A percentile compares a stretch with the other conserved stretches of the same genome.
Evolutionary conservation across 2,888 invertebrate genomes (phyloP).

Genomic region (Trypoxylon attenuatum): DNA sequence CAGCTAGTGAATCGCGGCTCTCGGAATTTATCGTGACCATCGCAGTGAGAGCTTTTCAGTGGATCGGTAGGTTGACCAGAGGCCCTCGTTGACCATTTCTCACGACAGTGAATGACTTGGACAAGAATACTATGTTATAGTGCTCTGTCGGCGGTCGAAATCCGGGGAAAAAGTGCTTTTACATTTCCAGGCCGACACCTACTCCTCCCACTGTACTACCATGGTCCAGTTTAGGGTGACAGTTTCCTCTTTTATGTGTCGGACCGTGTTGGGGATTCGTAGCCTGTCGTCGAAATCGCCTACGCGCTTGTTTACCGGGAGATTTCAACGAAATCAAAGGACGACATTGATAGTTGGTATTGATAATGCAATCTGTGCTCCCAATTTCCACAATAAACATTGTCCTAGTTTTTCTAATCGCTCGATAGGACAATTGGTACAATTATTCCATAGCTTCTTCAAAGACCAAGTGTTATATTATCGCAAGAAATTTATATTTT

Average conservation of each 20-base stretch:
- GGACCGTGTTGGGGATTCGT: conserved; percentile 33
- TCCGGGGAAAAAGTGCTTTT: conserved; percentile 17
- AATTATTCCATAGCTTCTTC: no score
- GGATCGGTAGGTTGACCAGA: conserved; percentile 4
- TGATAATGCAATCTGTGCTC: no score
- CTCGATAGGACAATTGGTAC: no score
- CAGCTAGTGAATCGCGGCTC: neutral
- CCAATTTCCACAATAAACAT: no score
- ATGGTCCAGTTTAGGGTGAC: neutral
- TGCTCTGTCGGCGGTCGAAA: conserved; percentile 17
- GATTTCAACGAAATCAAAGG: conserved; percentile 53
- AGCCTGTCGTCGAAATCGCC: conserved; percentile 69
- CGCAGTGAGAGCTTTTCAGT: neutral
- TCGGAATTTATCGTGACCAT: neutral
- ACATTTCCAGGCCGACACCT: conserved; percentile 19
- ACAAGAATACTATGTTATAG: conserved; percentile 22
- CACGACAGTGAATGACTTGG: conserved; percentile 44
- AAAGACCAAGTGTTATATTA: no score
- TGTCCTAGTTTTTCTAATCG: no score
- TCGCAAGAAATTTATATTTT: no score
- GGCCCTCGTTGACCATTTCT: conserved; percentile 31
- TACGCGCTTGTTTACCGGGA: conserved; percentile 49
- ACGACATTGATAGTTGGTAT: conserved; percentile 6
- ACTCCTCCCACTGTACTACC: neutral
- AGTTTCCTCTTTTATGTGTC: conserved; percentile 29